These are phyloP conservation scores for Euplagia quadripunctaria DNA, from an alignment of 2,888 invertebrate species.

Conservation along the genomic window DNA sequence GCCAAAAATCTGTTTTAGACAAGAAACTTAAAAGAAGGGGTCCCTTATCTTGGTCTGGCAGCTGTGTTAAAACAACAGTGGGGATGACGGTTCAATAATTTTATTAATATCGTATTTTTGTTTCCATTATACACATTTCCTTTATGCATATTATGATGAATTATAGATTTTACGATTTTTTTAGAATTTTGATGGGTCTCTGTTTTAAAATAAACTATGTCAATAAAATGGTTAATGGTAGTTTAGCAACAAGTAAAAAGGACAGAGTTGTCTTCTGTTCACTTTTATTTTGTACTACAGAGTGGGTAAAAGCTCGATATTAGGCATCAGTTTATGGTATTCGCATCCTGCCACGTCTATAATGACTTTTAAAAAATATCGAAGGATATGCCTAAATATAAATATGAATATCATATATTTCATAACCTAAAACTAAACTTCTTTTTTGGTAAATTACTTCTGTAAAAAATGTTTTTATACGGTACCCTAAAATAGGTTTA, in stretches of 20 bases:
- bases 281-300: too few relatives aligned
- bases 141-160: not conserved
- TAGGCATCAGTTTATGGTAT: too few relatives aligned
- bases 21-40: slow-evolving; percentile 76
- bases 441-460: not conserved
- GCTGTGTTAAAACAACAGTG: slow-evolving; percentile 73
- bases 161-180: not conserved
- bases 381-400: too few relatives aligned
- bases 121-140: not conserved
- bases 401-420: too few relatives aligned
- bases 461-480: not conserved
- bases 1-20: slow-evolving; percentile 78
- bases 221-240: not conserved
- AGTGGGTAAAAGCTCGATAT: too few relatives aligned
- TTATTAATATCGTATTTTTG: slow-evolving; percentile 38
- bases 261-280: not conserved
- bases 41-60: slow-evolving; percentile 76
- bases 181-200: not conserved
- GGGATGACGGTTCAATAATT: slow-evolving; percentile 39
- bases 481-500: slow-evolving; percentile 35
- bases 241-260: not conserved
- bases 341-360: too few relatives aligned
- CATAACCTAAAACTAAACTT: not conserved
- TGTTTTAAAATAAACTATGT: not conserved
- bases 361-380: too few relatives aligned